Evolutionary conservation across 1,140 invertebrate genomes (phyloP).

Genomic region (Helicoverpa zea): DNA sequence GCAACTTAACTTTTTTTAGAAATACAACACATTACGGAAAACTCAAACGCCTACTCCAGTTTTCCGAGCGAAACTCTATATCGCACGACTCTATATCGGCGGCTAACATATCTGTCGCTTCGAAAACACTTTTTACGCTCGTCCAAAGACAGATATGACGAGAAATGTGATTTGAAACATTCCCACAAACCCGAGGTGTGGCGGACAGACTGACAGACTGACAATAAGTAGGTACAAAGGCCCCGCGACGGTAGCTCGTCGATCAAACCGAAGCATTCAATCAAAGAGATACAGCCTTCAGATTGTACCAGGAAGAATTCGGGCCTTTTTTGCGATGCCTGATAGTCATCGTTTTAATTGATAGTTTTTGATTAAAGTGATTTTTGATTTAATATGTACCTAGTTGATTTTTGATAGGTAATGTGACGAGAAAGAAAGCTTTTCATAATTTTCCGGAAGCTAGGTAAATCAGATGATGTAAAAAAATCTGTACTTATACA

Average conservation of each 20-base stretch:
- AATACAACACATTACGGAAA: too few species aligned
- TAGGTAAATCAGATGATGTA: not conserved
- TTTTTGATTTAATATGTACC: too few species aligned
- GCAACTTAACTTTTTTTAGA: too few species aligned
- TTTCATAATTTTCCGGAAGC: too few species aligned
- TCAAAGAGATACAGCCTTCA: constrained; percentile 69
- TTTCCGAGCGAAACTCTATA: too few species aligned
- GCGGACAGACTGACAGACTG: constrained; percentile 67
- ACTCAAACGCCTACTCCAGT: too few species aligned
- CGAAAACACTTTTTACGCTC: not conserved
- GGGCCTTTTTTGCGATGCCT: constrained; percentile 33
- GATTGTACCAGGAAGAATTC: not conserved
- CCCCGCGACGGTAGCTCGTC: constrained; percentile 75
- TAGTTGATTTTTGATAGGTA: too few species aligned
- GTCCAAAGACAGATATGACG: not conserved
- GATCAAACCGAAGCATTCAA: constrained; percentile 77
- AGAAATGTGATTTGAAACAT: constrained; percentile 49
- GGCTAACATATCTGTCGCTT: not conserved
- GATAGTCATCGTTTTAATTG: constrained; percentile 15
- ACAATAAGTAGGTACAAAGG: constrained; percentile 67
- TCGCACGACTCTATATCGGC: too few species aligned
- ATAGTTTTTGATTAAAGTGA: constrained; percentile 8
- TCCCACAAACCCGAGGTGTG: constrained; percentile 45
- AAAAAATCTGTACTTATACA: not conserved
- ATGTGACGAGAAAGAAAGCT: too few species aligned